Evolutionary conservation across 2,888 invertebrate genomes (phyloP), one percentile per base, ranked within the genome.

Genomic region (Ochropleura leucogaster): DNA sequence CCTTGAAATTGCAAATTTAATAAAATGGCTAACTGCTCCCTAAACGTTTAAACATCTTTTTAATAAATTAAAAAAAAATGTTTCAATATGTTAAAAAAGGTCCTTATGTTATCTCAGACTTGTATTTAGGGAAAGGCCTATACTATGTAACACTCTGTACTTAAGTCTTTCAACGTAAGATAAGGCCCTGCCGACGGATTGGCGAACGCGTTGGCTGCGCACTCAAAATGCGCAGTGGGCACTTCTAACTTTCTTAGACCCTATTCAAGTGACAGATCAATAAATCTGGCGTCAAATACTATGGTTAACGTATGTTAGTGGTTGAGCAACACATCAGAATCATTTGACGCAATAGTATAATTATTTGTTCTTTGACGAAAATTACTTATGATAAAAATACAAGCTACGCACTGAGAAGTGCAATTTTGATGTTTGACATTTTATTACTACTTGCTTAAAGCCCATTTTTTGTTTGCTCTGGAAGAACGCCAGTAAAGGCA

Each of bases 151-250:
- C 14, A 18, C 30, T 47, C 20, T 57, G 44, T 77, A 14, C 40
- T 42, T n/a, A 18, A 30, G 30, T 30, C 30, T 30, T 30, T 30
- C 30, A 30, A 30, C 30, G 30, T 55, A 63, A 51, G 10, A 40
- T 60, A 60, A 62, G 49, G 20, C 18, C 40, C 12, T 53, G 46
- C 81, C 66, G 81, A 64, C 55, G 81, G 78, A 64, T 79, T 76
- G 46, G 76, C 63, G 47, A 59, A 44, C 18, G 80, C 30, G 20
- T 57, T 47, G 51, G 30, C 51, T 79, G 78, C 82, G 82, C 82
- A 76, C 47, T 18, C 57, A 53, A 40, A 64, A 64, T 76, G 82
- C 78, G 76, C 57, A 78, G 67, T 59, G 42, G 51, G 20, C 12
- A 30, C 18, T 49, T 55, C 60, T 73, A 49, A 80, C 55, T 63